A percentile compares a stretch with the other conserved stretches of the same genome.
phyloP scores from a whole-genome alignment of 2,797 vertebrate species.

The Ctenopoma multispine region DNA sequence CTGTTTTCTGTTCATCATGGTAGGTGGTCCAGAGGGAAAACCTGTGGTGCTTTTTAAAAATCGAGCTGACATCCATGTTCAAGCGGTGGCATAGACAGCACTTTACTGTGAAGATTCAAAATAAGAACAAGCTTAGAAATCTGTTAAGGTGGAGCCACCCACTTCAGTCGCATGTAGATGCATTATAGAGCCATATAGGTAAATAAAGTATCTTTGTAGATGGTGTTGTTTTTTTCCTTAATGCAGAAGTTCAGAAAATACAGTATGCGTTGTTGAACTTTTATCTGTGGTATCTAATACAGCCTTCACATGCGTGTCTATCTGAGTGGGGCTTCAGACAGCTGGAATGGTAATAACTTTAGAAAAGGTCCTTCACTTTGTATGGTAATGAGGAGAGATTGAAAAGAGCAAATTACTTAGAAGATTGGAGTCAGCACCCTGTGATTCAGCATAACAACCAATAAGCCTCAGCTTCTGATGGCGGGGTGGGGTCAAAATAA shows the following conservation, averaged over 20 bases:
- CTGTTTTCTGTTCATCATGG: conserved; percentile 33
- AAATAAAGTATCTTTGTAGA: conserved; percentile 14
- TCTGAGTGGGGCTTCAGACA: conserved; percentile 35
- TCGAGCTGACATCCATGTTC: conserved; percentile 46
- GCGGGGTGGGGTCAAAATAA: conserved; percentile 48
- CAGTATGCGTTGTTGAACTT: conserved; percentile 4
- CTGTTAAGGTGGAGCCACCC: conserved; percentile 24
- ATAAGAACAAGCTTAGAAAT: conserved; percentile 12
- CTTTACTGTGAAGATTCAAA: conserved; percentile 29
- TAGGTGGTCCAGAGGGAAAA: conserved; percentile 4
- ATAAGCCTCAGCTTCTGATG: conserved; percentile 41
- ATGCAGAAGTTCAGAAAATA: conserved; percentile 38
- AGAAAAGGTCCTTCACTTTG: conserved; percentile 66
- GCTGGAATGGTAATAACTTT: conserved; percentile 54
- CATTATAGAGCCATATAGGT: conserved; percentile 13
- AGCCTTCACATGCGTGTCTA: conserved; percentile 21
- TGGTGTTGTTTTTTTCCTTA: conserved; percentile 14
- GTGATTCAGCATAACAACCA: conserved; percentile 56
- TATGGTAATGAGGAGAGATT: conserved; percentile 72
- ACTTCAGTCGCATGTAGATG: conserved; percentile 26
- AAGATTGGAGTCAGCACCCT: conserved; percentile 73
- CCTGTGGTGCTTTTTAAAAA: conserved; percentile 30
- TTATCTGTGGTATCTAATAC: conserved; percentile 25
- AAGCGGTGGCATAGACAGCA: conserved; percentile 29
- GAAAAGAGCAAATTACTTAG: conserved; percentile 70